A percentile compares a stretch with the other conserved stretches of the same genome.
Evolutionary conservation across 2,113 vertebrate genomes (phyloP).

Genomic region (Nycticebus coucang): DNA sequence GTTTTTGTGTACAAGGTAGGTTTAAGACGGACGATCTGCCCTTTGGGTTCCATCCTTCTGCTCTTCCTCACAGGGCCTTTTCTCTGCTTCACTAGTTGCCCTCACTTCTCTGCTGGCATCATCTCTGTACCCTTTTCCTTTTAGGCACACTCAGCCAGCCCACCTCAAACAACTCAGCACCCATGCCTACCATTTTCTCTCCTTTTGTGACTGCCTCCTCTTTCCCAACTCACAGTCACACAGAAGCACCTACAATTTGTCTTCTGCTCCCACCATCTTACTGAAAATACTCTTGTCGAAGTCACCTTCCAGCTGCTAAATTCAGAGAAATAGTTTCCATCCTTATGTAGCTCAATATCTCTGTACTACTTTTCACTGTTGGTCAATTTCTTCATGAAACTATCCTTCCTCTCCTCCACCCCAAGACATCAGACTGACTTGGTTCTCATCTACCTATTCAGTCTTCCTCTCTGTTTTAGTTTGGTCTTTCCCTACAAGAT

Average conservation of each 20-base stretch:
- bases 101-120: rapidly evolving
- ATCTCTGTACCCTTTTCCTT: neutral
- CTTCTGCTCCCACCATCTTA: neutral
- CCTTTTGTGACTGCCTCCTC: neutral
- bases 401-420: neutral
- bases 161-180: neutral
- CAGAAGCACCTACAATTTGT: neutral
- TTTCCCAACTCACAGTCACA: neutral
- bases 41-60: neutral
- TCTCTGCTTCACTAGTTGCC: neutral
- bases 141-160: neutral
- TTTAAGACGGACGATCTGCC: neutral
- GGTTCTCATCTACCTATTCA: neutral
- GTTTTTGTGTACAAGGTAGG: neutral
- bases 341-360: neutral
- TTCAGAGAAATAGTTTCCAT: constrained; percentile 29
- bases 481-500: neutral
- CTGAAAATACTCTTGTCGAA: neutral
- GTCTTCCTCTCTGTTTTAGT: neutral
- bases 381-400: neutral
- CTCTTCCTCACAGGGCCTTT: neutral
- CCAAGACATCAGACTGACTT: neutral
- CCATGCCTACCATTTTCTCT: neutral
- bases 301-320: neutral
- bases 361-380: neutral